A percentile compares a stretch with the other conserved stretches of the same genome.
Conservation (phyloP, 92 coral and sea anemone species). For the Epizoanthus illoricatus region DNA sequence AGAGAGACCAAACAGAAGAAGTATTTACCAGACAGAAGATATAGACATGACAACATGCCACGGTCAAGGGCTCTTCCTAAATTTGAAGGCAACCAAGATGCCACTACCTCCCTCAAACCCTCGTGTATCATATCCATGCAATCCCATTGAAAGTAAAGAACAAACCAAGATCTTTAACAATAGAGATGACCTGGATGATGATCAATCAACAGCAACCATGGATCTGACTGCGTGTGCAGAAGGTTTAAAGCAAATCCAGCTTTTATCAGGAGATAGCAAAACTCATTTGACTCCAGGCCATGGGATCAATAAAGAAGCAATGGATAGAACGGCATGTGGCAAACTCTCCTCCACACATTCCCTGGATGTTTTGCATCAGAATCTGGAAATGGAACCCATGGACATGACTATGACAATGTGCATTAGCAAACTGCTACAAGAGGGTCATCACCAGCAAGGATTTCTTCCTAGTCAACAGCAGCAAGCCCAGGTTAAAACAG, state of each 20-base stretch:
- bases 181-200: conserved; percentile 4
- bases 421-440: neutral
- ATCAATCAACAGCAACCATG: conserved; percentile 21
- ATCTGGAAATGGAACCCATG: neutral
- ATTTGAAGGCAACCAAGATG: neutral
- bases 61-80: neutral
- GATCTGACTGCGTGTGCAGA: conserved; percentile 26
- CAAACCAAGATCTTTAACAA: neutral
- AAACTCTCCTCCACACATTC: neutral
- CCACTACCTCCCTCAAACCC: neutral
- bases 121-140: neutral
- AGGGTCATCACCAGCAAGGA: neutral
- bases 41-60: conserved; percentile 11
- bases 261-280: neutral
- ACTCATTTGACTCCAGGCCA: neutral
- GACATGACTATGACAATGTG: conserved; percentile 11
- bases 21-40: conserved; percentile 15
- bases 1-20: neutral
- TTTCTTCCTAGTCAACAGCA: neutral
- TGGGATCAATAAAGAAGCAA: neutral
- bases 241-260: conserved; percentile 4
- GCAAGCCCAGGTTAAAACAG: conserved; percentile 2
- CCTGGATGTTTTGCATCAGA: neutral
- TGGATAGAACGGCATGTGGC: neutral
- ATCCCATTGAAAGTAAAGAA: neutral